Evolutionary conservation across 2,113 vertebrate species (phyloP).

Genomic region (Microtus montanus): DNA sequence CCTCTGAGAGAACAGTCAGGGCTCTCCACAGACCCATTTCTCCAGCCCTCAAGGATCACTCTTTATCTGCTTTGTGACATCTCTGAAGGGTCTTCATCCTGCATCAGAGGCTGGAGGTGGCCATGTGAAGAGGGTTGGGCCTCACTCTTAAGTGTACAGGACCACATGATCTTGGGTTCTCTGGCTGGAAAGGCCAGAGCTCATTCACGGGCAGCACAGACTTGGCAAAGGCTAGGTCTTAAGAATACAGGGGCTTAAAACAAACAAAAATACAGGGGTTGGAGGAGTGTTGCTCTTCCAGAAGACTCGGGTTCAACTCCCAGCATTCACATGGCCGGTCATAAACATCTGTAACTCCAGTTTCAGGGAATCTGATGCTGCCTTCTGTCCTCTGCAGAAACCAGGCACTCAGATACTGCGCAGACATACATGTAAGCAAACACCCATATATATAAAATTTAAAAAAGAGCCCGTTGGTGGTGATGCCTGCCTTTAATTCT

Average conservation of each 20-base stretch:
- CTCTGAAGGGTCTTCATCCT: accelerated
- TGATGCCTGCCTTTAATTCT: no score
- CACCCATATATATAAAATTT: not conserved
- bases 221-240: not conserved
- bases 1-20: not conserved
- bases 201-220: not conserved
- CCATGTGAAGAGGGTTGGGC: not conserved
- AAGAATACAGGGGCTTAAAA: not conserved
- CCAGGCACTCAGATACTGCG: not conserved
- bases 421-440: not conserved
- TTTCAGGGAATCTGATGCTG: not conserved
- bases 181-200: not conserved
- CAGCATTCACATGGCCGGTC: not conserved
- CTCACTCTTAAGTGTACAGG: not conserved
- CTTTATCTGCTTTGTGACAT: accelerated
- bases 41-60: not conserved
- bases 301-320: not conserved
- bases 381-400: not conserved
- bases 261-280: not conserved
- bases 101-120: not conserved
- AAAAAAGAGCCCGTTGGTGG: not conserved
- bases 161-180: not conserved
- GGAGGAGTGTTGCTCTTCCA: not conserved
- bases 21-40: not conserved
- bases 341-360: not conserved